A percentile compares a stretch with the other conserved stretches of the same genome.
These are phyloP conservation scores for Pachycephala philippinensis DNA, from an alignment of 2,113 vertebrate species.

Conservation along the genomic window DNA sequence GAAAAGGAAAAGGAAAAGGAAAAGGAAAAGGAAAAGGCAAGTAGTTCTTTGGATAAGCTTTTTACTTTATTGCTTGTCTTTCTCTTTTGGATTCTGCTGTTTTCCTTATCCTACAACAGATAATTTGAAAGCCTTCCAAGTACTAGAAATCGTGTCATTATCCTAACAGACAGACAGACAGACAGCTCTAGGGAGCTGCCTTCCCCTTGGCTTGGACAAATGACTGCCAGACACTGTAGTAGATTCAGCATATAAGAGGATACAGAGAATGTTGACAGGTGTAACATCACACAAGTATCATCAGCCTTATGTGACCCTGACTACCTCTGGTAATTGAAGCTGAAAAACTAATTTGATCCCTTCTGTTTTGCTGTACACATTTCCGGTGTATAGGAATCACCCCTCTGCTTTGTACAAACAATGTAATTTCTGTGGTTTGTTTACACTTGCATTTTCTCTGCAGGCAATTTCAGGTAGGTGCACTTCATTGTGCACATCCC, in stretches of 20 bases:
- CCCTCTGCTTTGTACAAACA: not conserved
- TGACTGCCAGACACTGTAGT: not conserved
- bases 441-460: not conserved
- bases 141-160: not conserved
- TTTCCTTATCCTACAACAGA: not conserved
- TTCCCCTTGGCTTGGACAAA: not conserved
- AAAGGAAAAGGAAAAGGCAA: fast-evolving
- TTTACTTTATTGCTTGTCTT: not conserved
- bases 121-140: not conserved
- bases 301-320: not conserved
- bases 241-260: not conserved
- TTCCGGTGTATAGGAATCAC: not conserved
- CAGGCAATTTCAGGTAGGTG: not conserved
- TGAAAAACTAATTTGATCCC: not conserved
- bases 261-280: not conserved
- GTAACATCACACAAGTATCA: not conserved
- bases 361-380: not conserved
- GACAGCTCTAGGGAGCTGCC: not conserved
- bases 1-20: fast-evolving
- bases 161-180: not conserved
- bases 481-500: not conserved
- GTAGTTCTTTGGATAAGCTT: not conserved
- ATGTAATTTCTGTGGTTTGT: not conserved
- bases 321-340: not conserved
- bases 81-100: not conserved